Conservation (phyloP, 2,888 invertebrate genomes). For the Heliconius ismenius region DNA sequence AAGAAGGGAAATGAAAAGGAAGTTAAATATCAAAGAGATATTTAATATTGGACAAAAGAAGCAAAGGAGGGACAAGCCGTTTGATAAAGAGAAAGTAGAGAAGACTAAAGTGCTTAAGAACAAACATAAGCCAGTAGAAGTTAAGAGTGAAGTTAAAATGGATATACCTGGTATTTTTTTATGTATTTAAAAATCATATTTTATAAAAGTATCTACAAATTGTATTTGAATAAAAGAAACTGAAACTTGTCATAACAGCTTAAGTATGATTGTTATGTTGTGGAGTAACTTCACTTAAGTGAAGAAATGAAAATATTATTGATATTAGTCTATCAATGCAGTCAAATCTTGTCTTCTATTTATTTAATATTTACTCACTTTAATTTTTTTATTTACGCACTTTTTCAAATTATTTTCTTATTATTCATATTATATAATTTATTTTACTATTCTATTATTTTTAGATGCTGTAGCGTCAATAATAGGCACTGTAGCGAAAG, state of each 20-base stretch:
- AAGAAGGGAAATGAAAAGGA: slow-evolving; percentile 85
- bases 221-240: too few species aligned
- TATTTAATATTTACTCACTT: too few species aligned
- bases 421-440: not conserved
- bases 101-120: slow-evolving; percentile 54
- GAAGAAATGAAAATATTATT: too few species aligned
- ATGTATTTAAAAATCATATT: not conserved
- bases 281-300: too few species aligned
- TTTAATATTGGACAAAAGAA: slow-evolving; percentile 83
- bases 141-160: slow-evolving; percentile 50
- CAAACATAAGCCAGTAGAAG: slow-evolving; percentile 46
- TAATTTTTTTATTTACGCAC: too few species aligned
- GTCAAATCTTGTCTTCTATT: too few species aligned
- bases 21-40: slow-evolving; percentile 85
- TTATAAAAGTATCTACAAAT: too few species aligned
- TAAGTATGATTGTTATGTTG: too few species aligned
- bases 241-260: too few species aligned
- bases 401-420: too few species aligned
- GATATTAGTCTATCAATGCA: too few species aligned
- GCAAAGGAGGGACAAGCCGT: slow-evolving; percentile 50
- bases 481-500: slow-evolving; percentile 60
- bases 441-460: not conserved
- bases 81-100: slow-evolving; percentile 51
- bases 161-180: slow-evolving; percentile 62
- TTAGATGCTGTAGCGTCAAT: slow-evolving; percentile 74